phyloP scores from a whole-genome alignment of 1,140 invertebrate genomes.

The Dinoponera quadriceps region DNA sequence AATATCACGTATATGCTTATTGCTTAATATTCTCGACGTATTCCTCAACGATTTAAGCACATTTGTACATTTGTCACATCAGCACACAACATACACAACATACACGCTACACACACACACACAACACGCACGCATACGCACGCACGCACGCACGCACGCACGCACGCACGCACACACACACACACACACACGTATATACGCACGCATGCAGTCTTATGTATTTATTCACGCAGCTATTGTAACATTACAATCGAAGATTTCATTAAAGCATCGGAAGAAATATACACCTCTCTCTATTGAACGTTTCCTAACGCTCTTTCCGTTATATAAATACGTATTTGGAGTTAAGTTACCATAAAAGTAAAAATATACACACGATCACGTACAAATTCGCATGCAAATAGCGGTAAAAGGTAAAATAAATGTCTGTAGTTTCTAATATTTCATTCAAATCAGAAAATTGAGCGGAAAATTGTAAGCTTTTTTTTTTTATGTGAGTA shows the following conservation, averaged over 20 bases:
- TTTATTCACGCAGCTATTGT: neutral
- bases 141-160: too few relatives aligned
- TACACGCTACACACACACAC: too few relatives aligned
- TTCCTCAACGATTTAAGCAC: neutral
- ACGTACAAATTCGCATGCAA: neutral
- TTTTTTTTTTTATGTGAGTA: too few relatives aligned
- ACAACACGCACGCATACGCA: too few relatives aligned
- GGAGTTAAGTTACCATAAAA: neutral
- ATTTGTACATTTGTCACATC: neutral
- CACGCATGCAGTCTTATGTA: neutral
- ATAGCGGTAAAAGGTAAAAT: neutral
- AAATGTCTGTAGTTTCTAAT: neutral
- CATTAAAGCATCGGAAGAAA: neutral
- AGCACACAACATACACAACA: too few relatives aligned
- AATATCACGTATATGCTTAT: neutral
- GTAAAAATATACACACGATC: neutral
- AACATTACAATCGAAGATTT: neutral
- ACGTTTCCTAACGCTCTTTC: neutral
- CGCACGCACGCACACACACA: too few relatives aligned
- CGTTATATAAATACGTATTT: neutral
- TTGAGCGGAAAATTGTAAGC: too few relatives aligned
- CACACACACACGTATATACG: too few relatives aligned
- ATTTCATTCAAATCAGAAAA: too few relatives aligned
- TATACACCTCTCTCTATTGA: conserved; percentile 4
- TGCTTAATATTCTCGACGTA: neutral